phyloP scores from a whole-genome alignment of 2,888 invertebrate species.

The Megastigmus dorsalis region DNA sequence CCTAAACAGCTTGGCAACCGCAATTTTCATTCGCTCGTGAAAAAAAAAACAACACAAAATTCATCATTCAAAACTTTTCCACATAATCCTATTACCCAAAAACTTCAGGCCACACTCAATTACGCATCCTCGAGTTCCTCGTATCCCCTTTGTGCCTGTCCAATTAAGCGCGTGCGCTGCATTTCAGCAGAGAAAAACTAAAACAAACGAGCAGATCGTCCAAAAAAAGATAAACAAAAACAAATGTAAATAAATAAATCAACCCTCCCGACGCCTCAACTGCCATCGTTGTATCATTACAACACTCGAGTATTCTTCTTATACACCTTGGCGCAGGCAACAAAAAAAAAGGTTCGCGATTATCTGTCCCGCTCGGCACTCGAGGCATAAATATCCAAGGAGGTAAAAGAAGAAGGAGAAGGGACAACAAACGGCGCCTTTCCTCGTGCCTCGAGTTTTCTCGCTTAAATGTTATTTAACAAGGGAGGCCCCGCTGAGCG shows the following conservation, averaged over 20 bases:
- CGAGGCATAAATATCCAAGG: too few species aligned
- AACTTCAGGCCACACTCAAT: background rate
- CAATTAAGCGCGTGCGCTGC: background rate
- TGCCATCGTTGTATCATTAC: too few species aligned
- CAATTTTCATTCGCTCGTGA: too few species aligned
- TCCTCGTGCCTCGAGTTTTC: background rate
- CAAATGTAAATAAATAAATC: too few species aligned
- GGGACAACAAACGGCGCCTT: background rate
- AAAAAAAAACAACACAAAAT: too few species aligned
- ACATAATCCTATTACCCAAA: background rate
- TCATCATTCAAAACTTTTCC: too few species aligned
- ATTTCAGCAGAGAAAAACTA: background rate
- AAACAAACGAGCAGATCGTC: too few species aligned
- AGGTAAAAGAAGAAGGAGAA: background rate
- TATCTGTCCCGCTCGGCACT: background rate
- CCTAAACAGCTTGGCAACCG: too few species aligned
- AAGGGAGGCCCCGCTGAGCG: too few species aligned
- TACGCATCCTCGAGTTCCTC: background rate
- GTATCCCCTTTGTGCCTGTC: background rate
- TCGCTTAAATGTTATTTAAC: conserved; percentile 30
- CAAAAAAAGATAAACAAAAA: background rate
- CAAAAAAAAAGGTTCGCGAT: background rate
- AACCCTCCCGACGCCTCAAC: too few species aligned
- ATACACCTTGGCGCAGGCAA: background rate
- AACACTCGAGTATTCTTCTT: too few species aligned